phyloP scores from a whole-genome alignment of 2,888 invertebrate species.

The Drosophila ustulata region DNA sequence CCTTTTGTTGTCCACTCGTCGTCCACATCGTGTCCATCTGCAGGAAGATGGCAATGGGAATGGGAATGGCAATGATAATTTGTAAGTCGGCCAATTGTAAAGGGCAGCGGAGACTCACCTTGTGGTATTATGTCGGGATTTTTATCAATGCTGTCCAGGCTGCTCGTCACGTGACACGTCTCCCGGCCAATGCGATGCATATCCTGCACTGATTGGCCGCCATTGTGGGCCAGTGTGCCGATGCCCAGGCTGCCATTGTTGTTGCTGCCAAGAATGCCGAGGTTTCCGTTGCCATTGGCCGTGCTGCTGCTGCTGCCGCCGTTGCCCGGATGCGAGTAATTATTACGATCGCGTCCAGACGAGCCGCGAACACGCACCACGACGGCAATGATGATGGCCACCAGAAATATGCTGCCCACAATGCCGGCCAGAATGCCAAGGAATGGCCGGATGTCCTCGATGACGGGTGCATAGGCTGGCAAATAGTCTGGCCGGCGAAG shows the following conservation, averaged over 20 bases:
- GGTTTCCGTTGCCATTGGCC: constrained; percentile 72
- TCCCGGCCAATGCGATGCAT: constrained; percentile 83
- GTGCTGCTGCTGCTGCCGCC: constrained; percentile 48
- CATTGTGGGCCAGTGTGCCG: constrained; percentile 83
- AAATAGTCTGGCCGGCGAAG: constrained; percentile 79
- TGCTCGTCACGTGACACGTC: constrained; percentile 83
- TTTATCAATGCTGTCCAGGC: constrained; percentile 85
- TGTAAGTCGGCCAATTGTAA: background rate
- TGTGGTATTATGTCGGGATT: constrained; percentile 85
- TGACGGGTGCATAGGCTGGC: constrained; percentile 85
- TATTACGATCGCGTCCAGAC: constrained; percentile 84
- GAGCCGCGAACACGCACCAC: constrained; percentile 86
- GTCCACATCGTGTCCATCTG: constrained; percentile 85
- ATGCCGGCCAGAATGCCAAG: constrained; percentile 86
- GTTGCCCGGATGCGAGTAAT: constrained; percentile 83
- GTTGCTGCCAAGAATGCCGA: constrained; percentile 73
- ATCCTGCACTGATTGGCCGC: constrained; percentile 84
- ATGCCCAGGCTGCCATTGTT: constrained; percentile 77
- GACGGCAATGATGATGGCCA: constrained; percentile 86
- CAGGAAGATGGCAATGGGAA: background rate
- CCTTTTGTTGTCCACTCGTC: constrained; percentile 85
- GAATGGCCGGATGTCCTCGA: constrained; percentile 86
- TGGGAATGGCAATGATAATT: background rate
- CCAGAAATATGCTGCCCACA: constrained; percentile 86
- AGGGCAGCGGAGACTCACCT: constrained; percentile 70